These are phyloP conservation scores for Temnopleurus reevesii DNA, from an alignment of 53 echinoderm and acorn worm species.

Conservation along the genomic window DNA sequence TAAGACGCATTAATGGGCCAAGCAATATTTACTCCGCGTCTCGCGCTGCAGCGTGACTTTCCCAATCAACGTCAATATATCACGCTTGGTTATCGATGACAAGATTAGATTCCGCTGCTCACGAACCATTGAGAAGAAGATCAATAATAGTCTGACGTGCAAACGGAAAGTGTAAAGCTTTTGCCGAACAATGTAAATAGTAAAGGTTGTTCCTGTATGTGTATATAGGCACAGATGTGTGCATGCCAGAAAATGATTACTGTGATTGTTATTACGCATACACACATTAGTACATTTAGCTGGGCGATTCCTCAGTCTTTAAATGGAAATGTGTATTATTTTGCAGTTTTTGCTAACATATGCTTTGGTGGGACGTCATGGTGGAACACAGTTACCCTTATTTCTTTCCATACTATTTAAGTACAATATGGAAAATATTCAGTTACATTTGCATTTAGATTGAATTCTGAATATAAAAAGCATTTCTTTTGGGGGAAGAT, in stretches of 20 bases:
- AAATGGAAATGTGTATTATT: too few relatives aligned
- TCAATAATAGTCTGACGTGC: neutral
- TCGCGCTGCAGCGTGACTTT: neutral
- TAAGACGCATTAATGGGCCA: neutral
- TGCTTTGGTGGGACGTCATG: neutral
- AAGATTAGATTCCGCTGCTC: neutral
- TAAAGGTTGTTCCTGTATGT: neutral
- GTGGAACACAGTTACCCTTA: neutral
- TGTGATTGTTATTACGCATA: neutral
- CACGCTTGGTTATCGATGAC: neutral
- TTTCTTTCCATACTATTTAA: too few relatives aligned
- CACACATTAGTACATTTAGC: too few relatives aligned
- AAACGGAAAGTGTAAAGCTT: neutral
- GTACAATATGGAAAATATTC: neutral
- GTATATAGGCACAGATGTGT: neutral
- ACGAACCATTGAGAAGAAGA: neutral
- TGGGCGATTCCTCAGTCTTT: too few relatives aligned
- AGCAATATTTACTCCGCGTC: neutral
- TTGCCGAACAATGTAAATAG: neutral
- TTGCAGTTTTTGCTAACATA: too few relatives aligned
- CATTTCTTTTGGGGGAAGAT: neutral
- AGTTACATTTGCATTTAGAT: slow-evolving; percentile 1
- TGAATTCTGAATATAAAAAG: neutral
- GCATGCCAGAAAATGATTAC: neutral
- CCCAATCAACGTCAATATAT: neutral